Evolutionary conservation across 23 tunicate genomes (phyloP).

Genomic region (Ascidia mentula): DNA sequence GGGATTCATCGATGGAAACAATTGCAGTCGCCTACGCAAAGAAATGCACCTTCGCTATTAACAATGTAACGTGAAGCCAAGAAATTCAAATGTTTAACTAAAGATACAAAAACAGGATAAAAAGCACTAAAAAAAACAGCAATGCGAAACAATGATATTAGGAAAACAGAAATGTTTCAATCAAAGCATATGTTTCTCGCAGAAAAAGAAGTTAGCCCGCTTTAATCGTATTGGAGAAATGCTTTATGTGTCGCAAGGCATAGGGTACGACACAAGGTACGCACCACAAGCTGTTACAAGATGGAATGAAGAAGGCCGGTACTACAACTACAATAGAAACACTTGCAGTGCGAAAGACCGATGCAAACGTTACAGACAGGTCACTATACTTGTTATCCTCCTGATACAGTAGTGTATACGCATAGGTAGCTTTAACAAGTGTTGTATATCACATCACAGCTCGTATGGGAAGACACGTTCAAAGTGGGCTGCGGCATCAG

Average conservation of each 20-base stretch:
- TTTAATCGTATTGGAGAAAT: conserved; percentile 33
- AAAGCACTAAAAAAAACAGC: too few species aligned
- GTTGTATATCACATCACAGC: not conserved
- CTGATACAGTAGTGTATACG: too few species aligned
- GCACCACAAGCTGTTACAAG: conserved; percentile 31
- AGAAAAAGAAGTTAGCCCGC: conserved; percentile 15
- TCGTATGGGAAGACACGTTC: conserved; percentile 39
- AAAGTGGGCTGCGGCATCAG: conserved; percentile 46
- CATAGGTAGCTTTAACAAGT: too few species aligned
- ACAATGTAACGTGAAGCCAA: too few species aligned
- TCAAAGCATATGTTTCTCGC: not conserved
- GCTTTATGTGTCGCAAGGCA: conserved; percentile 22
- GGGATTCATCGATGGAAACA: conserved; percentile 41
- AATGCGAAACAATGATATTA: not conserved
- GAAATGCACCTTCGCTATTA: conserved; percentile 50
- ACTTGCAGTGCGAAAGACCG: conserved; percentile 22
- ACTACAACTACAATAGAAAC: conserved; percentile 35
- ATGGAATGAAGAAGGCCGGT: conserved; percentile 48
- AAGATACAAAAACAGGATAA: too few species aligned
- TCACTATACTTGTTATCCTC: too few species aligned
- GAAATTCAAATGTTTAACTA: too few species aligned
- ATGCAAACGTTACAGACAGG: conserved; percentile 58
- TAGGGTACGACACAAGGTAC: not conserved
- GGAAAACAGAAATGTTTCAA: not conserved
- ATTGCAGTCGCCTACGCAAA: conserved; percentile 41